Evolutionary conservation across 2,888 invertebrate species (phyloP), one percentile per base, ranked within the genome.

Genomic region (Ornithoptera alexandrae): DNA sequence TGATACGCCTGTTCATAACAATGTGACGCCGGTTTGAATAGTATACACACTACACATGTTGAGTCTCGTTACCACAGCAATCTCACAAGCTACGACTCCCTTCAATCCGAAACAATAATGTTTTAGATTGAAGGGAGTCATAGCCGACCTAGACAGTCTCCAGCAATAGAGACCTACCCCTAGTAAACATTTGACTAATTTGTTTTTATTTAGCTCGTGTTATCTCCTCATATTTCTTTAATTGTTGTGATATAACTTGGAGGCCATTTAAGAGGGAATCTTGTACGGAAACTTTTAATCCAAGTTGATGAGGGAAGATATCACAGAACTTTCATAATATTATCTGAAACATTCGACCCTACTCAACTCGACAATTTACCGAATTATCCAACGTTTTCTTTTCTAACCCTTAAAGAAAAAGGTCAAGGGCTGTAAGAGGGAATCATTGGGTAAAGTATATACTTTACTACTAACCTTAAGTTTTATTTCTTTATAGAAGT

Each of bases 361-460:
- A 12, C 57, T 58, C 57, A 58, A 58, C 57, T 46, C 62, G 22
- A 46, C 39, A 62, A 62, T 62, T 62, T 62, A 39, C n/a, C 62
- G 62, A 17, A 46, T n/a, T 62, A 62, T 46, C 39, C 39, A 18
- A 39, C 22, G 22, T 36, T 53, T 58, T 58, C 57, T 22, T 15
- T 58, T 22, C 22, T 58, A 24, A 58, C 22, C 6, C 22, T 58
- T 24, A 20, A 24, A 15, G 22, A 58, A 24, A 58, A 3, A 58
- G 22, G 20, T 22, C 57, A 24, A 24, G 20, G 57, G 10, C 57
- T 8, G n/a, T 18, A 10, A 22, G 36, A 59, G 36, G 12, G 53
- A 53, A 6, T n/a, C 8, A n/a, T n/a, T n/a, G 18, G 53, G 53
- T 30, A 53, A 53, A 53, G 18, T 1, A 18, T 6, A 53, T 53